Evolutionary conservation across 1,140 invertebrate species (phyloP).

Genomic region (Whitmania pigra): DNA sequence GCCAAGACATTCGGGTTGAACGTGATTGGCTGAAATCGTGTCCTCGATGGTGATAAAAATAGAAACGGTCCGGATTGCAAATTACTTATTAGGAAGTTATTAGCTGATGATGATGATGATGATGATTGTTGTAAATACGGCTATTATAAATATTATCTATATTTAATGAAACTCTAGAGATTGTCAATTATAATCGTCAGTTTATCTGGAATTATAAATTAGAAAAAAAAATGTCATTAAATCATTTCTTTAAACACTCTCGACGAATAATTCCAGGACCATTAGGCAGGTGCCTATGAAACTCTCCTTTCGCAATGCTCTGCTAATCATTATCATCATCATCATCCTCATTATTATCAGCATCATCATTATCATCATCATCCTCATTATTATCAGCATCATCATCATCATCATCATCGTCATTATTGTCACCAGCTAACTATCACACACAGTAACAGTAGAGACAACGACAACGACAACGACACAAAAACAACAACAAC

Average conservation of each 20-base stretch:
- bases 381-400: neutral
- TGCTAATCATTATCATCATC: neutral
- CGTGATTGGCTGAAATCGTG: too few relatives aligned
- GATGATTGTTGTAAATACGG: neutral
- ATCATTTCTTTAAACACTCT: neutral
- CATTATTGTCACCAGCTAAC: neutral
- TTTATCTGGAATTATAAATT: neutral
- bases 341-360: neutral
- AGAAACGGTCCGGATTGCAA: too few relatives aligned
- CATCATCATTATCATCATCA: neutral
- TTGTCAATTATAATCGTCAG: neutral
- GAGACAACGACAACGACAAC: neutral
- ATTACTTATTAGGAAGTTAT: neutral
- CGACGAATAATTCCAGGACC: neutral
- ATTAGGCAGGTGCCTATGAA: too few relatives aligned
- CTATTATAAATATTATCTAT: neutral
- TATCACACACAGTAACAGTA: too few relatives aligned
- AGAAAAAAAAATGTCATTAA: too few relatives aligned
- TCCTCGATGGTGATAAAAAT: too few relatives aligned
- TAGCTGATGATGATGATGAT: conserved; percentile 2
- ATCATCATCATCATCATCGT: neutral
- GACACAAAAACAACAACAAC: neutral
- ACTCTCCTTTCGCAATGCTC: neutral
- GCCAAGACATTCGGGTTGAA: too few relatives aligned
- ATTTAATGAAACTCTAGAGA: neutral